Conservation (phyloP, 2,113 vertebrate species). For the Phrynosoma platyrhinos region DNA sequence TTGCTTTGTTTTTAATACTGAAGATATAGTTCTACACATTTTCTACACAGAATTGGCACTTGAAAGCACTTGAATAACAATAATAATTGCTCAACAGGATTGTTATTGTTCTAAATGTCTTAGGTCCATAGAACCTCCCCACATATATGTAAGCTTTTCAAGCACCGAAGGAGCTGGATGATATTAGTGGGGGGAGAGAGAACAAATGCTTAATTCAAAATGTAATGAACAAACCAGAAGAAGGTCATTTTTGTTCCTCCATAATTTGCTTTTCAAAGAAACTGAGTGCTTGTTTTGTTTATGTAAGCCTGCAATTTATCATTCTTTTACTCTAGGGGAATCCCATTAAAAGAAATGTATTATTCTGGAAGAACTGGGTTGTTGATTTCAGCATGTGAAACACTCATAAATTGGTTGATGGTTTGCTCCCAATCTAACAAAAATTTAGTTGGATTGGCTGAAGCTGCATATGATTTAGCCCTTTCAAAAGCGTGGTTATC, state of each 20-base stretch:
- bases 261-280: neutral
- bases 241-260: neutral
- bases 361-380: neutral
- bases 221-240: constrained; percentile 8
- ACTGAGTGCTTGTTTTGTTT: neutral
- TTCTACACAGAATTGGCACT: constrained; percentile 36
- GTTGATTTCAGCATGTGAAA: neutral
- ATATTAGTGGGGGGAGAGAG: neutral
- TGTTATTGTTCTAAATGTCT: constrained; percentile 42
- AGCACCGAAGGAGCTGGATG: neutral
- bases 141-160: constrained; percentile 37
- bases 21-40: constrained; percentile 43
- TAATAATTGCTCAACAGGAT: constrained; percentile 22
- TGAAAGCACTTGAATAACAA: constrained; percentile 23
- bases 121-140: neutral
- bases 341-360: neutral
- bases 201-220: constrained; percentile 43
- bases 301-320: neutral
- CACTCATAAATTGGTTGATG: neutral
- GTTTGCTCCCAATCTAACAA: neutral
- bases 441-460: neutral
- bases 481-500: neutral
- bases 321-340: neutral
- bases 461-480: neutral
- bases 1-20: constrained; percentile 21